Percentiles rank a stretch among this genome's conserved stretches.
These are phyloP conservation scores for Puntigrus tetrazona DNA, from an alignment of 2,113 vertebrate species.

Conservation along the genomic window DNA sequence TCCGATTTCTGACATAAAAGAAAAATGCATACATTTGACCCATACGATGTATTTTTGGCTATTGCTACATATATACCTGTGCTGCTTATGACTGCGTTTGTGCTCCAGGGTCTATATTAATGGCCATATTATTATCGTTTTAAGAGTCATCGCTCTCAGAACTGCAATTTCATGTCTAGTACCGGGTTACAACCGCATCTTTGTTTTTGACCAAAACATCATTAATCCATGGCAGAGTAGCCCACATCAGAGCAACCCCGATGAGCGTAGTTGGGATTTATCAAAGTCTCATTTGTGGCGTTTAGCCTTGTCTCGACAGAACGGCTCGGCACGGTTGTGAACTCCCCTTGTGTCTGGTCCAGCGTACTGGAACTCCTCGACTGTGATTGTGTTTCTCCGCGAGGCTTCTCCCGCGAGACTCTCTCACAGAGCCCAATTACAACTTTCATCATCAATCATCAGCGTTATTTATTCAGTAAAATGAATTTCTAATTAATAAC, in stretches of 20 bases:
- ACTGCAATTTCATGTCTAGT: not conserved
- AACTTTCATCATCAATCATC: constrained; percentile 99
- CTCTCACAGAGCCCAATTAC: constrained; percentile 94
- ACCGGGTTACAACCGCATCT: not conserved
- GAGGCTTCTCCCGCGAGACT: constrained; percentile 84
- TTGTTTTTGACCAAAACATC: not conserved
- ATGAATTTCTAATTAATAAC: constrained; percentile 99
- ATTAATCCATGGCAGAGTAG: not conserved
- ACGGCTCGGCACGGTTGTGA: constrained; percentile 26
- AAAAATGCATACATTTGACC: no score
- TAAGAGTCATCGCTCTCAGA: not conserved
- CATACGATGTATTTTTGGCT: no score
- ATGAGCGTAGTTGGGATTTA: not conserved
- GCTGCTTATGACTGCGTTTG: no score
- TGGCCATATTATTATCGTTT: not conserved
- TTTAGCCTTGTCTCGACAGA: constrained; percentile 79
- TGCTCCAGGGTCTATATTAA: no score
- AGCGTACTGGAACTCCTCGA: constrained; percentile 48
- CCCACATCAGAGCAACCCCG: not conserved
- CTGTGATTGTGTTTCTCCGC: constrained; percentile 82
- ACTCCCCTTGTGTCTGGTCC: constrained; percentile 69
- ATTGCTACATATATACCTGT: no score
- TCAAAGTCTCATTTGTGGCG: constrained; percentile 17
- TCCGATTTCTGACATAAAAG: no score
- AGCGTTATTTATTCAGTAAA: constrained; percentile 99